These are phyloP conservation scores for Megathymus violae DNA, from an alignment of 1,140 invertebrate species.

Conservation along the genomic window DNA sequence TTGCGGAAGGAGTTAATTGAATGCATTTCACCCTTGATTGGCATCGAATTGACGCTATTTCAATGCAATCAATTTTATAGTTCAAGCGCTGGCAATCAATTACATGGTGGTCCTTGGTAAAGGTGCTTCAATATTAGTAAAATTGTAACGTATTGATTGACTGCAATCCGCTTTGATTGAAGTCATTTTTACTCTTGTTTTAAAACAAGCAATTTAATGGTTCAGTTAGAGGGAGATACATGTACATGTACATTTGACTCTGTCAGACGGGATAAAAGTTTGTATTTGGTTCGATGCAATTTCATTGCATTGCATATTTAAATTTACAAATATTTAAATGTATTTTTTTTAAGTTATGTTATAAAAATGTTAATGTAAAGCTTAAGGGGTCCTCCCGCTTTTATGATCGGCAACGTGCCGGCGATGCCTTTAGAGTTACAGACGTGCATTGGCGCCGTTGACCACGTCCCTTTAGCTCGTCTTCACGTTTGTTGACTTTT, in stretches of 20 bases:
- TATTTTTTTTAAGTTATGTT: too few species aligned
- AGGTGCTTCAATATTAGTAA: neutral
- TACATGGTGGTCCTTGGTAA: neutral
- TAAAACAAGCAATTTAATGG: neutral
- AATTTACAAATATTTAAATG: too few species aligned
- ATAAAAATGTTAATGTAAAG: too few species aligned
- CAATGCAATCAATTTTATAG: neutral
- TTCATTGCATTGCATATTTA: too few species aligned
- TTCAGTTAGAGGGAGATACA: neutral
- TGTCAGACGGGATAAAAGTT: too few species aligned
- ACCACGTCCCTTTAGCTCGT: too few species aligned
- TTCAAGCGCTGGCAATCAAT: neutral
- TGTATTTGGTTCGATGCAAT: too few species aligned
- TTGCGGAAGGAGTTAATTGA: neutral
- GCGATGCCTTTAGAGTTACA: too few species aligned
- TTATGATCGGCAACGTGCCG: too few species aligned
- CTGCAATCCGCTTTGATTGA: neutral
- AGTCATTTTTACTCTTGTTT: neutral
- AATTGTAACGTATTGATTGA: neutral
- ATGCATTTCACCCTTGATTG: neutral
- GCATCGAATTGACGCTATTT: neutral
- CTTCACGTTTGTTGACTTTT: too few species aligned
- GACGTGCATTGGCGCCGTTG: too few species aligned
- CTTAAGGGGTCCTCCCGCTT: too few species aligned
- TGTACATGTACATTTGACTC: neutral